phyloP scores from a whole-genome alignment of 2,888 invertebrate species.

The Drosophila mercatorum region DNA sequence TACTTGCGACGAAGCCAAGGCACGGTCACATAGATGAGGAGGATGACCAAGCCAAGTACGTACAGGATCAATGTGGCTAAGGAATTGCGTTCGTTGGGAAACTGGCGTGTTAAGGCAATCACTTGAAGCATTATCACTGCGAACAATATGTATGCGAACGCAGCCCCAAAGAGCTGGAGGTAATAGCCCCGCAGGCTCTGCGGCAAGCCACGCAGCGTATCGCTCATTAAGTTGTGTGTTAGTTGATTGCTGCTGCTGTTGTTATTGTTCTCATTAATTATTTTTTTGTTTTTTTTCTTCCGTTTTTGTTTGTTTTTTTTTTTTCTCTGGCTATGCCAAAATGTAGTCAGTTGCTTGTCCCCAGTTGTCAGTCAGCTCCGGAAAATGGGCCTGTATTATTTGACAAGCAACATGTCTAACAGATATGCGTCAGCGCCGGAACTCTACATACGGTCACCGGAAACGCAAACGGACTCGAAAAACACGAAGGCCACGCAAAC shows the following conservation, averaged over 20 bases:
- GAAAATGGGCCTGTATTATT: constrained; percentile 11
- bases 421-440: constrained; percentile 46
- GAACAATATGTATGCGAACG: constrained; percentile 21
- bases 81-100: not conserved
- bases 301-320: not conserved
- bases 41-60: constrained; percentile 18
- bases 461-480: constrained; percentile 4
- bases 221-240: constrained; percentile 47
- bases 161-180: constrained; percentile 42
- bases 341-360: not conserved
- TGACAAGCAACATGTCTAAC: constrained; percentile 23
- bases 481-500: not conserved
- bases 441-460: constrained; percentile 24
- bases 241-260: constrained; percentile 1
- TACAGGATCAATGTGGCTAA: constrained; percentile 5
- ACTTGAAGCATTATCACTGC: constrained; percentile 18
- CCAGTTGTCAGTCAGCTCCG: not conserved
- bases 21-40: constrained; percentile 42
- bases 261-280: constrained; percentile 14
- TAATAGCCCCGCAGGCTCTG: constrained; percentile 21
- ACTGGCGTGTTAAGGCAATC: not conserved
- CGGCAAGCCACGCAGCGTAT: constrained; percentile 19
- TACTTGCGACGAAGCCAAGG: constrained; percentile 30
- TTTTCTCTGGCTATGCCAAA: constrained; percentile 5
- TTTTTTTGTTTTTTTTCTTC: not conserved